Evolutionary conservation across 2,888 invertebrate genomes (phyloP), one percentile per base, ranked within the genome.

Genomic region (Plebejus melissa): DNA sequence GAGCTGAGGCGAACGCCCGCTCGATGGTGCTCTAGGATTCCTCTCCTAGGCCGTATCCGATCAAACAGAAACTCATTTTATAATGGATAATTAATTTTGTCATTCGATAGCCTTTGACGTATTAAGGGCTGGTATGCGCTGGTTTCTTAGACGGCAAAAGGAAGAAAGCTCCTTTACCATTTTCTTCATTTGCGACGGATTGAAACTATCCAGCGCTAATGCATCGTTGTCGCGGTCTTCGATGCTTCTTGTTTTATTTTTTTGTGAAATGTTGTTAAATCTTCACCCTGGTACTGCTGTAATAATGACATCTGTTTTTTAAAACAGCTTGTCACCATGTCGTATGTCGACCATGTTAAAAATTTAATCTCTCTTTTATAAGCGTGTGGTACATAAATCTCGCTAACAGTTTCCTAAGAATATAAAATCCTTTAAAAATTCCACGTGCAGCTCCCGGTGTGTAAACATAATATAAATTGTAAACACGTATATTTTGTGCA

Each of bases 401-500:
- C 72, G 72, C 54, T 54, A 72, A 72, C 54, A 54, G 72, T 72
- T 72, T 72, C 72, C 72, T 72, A 72, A 72, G 72, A 72, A 72
- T 72, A 50, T 32, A 32, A 28, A 50, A 54, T 72, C 46, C 28
- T 54, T 54, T 72, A 32, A 54, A 71, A 72, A 72, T 72, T 72
- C 72, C 72, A 72, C 72, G 72, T 54, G 32, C 72, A 72, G 50
- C 72, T 72, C 28, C 32, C 72, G 54, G 65, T 65, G 13, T 50
- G 72, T 72, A 72, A 72, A 77, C 75, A 74, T 77, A 77, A 78
- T 79, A 72, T 72, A 72, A 76, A 76, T 77, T 80, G 77, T 78
- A 78, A 79, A 79, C 78, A 78, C 79, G 79, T 77, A 74, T 78
- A 79, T 79, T 78, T 78, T 77, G 78, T 77, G 77, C 76, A 80